These are phyloP conservation scores for Halcyon senegalensis DNA, from an alignment of 2,113 vertebrate genomes.

Conservation along the genomic window DNA sequence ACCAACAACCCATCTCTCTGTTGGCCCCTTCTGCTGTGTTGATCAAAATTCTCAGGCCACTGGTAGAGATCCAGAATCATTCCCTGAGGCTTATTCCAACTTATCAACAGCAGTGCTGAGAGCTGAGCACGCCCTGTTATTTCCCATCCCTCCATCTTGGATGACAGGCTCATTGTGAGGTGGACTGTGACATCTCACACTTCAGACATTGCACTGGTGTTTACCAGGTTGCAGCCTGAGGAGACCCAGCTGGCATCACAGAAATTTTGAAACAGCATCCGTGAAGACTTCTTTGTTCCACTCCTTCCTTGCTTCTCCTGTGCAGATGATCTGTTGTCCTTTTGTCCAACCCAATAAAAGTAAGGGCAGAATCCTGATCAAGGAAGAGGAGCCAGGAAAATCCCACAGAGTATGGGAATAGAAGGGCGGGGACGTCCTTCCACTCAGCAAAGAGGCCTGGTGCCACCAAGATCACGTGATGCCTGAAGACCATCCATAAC, in stretches of 20 bases:
- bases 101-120: not conserved
- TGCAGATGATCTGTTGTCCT: not conserved
- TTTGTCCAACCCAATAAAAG: not conserved
- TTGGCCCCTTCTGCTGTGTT: not conserved
- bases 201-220: not conserved
- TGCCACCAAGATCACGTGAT: fast-evolving
- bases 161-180: not conserved
- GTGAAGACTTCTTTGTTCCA: not conserved
- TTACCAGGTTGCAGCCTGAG: not conserved
- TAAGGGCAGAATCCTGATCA: not conserved
- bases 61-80: not conserved
- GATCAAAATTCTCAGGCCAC: not conserved
- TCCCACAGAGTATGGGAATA: not conserved
- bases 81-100: not conserved
- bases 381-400: not conserved
- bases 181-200: not conserved
- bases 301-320: not conserved
- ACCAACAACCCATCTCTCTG: not conserved
- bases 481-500: not conserved
- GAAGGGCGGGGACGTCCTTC: not conserved
- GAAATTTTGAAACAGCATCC: slow-evolving; percentile 24
- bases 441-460: not conserved
- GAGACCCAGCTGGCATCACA: not conserved
- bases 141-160: not conserved
- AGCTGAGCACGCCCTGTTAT: not conserved